Evolutionary conservation across 2,113 vertebrate species (phyloP), one percentile per base, ranked within the genome.

Genomic region (Apaloderma vittatum): DNA sequence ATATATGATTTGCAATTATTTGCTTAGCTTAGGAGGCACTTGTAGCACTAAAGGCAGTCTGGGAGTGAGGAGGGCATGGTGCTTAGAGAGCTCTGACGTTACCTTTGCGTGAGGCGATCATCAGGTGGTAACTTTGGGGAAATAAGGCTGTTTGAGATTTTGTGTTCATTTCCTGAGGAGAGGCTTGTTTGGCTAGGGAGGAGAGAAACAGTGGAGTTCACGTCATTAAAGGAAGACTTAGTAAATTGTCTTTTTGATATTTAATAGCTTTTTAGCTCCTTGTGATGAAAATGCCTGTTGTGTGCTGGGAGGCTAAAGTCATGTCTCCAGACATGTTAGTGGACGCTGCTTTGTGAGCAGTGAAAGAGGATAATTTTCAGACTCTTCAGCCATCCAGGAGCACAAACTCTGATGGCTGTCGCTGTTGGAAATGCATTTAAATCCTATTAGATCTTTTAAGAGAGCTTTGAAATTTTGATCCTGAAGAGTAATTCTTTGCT

Each of bases 301-400:
- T 23, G n/a, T 66, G n/a, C 61, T 2, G 86, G 13, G 40, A 70
- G 32, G 9, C n/a, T 59, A 5, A 92, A 54, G 23, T 45, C 49
- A 83, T 30, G 9, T 57, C 49, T 81, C 27, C n/a, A 49, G 48
- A 26, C 0, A 0, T 8, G 14, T 66, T 62, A 66, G n/a, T n/a
- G 37, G 46, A 36, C 59, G 7, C 17, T 58, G 13, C 54, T 75
- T 18, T 49, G 27, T 65, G 18, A 36, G 8, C 62, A 48, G 30
- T 9, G 54, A 86, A 45, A 34, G 29, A 71, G 52, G 13, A 24
- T 61, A 15, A 40, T 71, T 85, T 87, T 86, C 40, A 66, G 51
- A 29, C 46, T 29, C 11, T 65, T 54, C 30, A 48, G 8, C 29
- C 11, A 4, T 48, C 76, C 22, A 36, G 43, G 30, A 78, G 11